Evolutionary conservation across 2,113 vertebrate species (phyloP).

Genomic region (Menidia beryllina): DNA sequence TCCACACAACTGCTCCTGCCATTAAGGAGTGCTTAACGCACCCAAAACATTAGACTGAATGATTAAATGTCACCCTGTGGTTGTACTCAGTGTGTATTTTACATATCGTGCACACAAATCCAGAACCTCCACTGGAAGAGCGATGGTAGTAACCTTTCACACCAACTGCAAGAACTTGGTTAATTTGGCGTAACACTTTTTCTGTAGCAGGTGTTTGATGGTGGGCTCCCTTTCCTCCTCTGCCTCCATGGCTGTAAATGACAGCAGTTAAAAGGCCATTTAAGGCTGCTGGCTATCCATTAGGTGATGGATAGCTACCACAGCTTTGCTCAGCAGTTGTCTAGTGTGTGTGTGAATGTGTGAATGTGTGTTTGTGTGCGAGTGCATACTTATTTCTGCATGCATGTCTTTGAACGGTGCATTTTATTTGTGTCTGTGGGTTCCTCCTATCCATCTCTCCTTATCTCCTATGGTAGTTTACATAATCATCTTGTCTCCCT

Average conservation of each 20-base stretch:
- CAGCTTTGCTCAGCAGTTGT: constrained; percentile 14
- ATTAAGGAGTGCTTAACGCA: constrained; percentile 1
- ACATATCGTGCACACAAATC: background rate
- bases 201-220: constrained; percentile 51
- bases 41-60: constrained; percentile 3
- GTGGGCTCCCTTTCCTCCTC: constrained; percentile 21
- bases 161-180: constrained; percentile 8
- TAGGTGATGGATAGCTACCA: constrained; percentile 63
- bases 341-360: constrained; percentile 29
- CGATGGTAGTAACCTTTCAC: constrained; percentile 15
- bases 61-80: constrained; percentile 26
- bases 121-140: background rate
- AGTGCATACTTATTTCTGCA: background rate
- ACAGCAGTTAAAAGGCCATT: constrained; percentile 73
- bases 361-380: constrained; percentile 12
- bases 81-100: constrained; percentile 3
- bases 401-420: background rate
- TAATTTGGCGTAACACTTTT: constrained; percentile 49
- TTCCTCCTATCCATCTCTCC: constrained; percentile 18
- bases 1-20: constrained; percentile 21
- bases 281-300: constrained; percentile 52
- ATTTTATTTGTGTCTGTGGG: constrained; percentile 16
- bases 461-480: constrained; percentile 33
- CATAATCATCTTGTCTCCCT: constrained; percentile 56
- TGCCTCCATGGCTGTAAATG: constrained; percentile 64